Evolutionary conservation across 1,140 invertebrate species (phyloP).

Genomic region (Dendroctonus ponderosae): DNA sequence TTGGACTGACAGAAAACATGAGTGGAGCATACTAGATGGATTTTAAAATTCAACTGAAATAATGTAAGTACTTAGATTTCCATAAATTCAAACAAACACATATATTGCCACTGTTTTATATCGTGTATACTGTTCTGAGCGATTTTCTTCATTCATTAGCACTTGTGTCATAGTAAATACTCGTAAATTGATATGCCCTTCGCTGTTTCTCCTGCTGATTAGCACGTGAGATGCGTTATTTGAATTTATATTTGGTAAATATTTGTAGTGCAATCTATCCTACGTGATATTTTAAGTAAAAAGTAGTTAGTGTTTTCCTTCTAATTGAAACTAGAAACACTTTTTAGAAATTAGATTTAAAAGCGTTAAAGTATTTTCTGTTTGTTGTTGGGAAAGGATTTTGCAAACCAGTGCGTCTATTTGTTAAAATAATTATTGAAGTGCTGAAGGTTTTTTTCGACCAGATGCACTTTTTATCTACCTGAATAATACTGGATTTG

Average conservation of each 20-base stretch:
- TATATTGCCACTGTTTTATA: neutral
- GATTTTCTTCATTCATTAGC: constrained; percentile 30
- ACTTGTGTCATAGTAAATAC: constrained; percentile 35
- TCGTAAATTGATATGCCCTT: constrained; percentile 46
- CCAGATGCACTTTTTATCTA: too few relatives aligned
- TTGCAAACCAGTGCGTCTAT: too few relatives aligned
- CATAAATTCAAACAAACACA: neutral
- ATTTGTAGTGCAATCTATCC: constrained; percentile 10
- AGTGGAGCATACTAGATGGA: constrained; percentile 18
- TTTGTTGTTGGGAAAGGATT: neutral
- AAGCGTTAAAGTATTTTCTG: constrained; percentile 17
- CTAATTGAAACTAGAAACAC: constrained; percentile 24
- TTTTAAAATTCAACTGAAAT: constrained; percentile 33
- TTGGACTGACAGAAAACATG: neutral
- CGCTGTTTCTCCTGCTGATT: constrained; percentile 39
- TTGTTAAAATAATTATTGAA: too few relatives aligned
- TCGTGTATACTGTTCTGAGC: neutral
- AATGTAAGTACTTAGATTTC: constrained; percentile 33
- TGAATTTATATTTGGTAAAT: constrained; percentile 37
- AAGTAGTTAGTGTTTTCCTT: constrained; percentile 23
- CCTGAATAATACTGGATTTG: too few relatives aligned
- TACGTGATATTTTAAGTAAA: constrained; percentile 26
- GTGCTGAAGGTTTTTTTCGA: too few relatives aligned
- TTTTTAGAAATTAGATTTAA: constrained; percentile 11
- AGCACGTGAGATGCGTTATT: constrained; percentile 35